A percentile compares a stretch with the other conserved stretches of the same genome.
Conservation (phyloP, 2,888 invertebrate genomes). For the Morpho helenor region DNA sequence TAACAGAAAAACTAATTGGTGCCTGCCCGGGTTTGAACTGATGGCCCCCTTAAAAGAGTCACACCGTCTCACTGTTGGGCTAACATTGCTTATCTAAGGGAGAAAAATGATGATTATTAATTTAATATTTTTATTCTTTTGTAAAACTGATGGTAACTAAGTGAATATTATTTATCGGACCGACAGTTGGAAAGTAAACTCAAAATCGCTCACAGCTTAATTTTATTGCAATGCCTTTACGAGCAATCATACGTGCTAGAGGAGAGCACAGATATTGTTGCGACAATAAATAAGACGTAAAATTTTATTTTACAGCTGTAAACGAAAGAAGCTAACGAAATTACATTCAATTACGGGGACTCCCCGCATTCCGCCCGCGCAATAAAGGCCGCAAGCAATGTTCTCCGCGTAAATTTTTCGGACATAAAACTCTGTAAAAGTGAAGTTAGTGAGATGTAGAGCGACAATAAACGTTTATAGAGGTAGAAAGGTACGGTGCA, state of each 20-base stretch:
- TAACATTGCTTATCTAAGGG: too few species aligned
- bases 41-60: too few species aligned
- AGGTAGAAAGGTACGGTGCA: constrained; percentile 38
- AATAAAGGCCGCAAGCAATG: constrained; percentile 67
- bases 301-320: constrained; percentile 76
- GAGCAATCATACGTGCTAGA: constrained; percentile 38
- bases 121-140: too few species aligned
- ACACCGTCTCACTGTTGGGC: too few species aligned
- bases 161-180: too few species aligned
- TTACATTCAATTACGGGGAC: constrained; percentile 74
- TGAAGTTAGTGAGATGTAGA: constrained; percentile 75
- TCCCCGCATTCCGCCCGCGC: constrained; percentile 62
- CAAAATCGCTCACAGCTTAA: constrained; percentile 23
- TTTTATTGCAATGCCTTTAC: constrained; percentile 49
- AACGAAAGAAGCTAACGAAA: constrained; percentile 75
- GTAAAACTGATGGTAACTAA: too few species aligned
- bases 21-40: too few species aligned
- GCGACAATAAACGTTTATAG: constrained; percentile 75
- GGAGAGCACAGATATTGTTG: constrained; percentile 56
- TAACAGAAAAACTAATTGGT: too few species aligned
- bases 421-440: constrained; percentile 77
- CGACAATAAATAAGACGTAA: constrained; percentile 75
- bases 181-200: neutral
- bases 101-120: too few species aligned
- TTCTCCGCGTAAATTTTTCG: constrained; percentile 75